A percentile compares a stretch with the other conserved stretches of the same genome.
These are phyloP conservation scores for Turdus rufiventris DNA, from an alignment of 2,113 vertebrate species.

Conservation along the genomic window DNA sequence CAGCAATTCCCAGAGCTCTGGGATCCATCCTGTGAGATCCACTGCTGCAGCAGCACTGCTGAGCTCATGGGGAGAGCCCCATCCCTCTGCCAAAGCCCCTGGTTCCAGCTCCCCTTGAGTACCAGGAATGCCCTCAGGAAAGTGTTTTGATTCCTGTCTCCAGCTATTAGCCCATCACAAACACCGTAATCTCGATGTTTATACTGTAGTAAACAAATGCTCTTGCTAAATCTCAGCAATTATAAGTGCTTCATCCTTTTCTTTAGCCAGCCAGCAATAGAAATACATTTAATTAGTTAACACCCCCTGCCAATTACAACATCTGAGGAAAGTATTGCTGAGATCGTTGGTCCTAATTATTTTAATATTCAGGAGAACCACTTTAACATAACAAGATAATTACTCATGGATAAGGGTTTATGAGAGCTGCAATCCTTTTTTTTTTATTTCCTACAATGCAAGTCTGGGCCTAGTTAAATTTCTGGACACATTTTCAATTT, in stretches of 20 bases:
- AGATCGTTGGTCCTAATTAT: conserved; percentile 72
- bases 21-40: background rate
- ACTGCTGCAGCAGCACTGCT: background rate
- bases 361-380: conserved; percentile 73
- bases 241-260: conserved; percentile 38
- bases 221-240: conserved; percentile 58
- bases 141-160: background rate
- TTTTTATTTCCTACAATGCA: conserved; percentile 45
- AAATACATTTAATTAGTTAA: conserved; percentile 72
- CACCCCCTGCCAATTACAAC: conserved; percentile 70
- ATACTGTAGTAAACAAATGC: conserved; percentile 40
- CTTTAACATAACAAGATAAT: conserved; percentile 70
- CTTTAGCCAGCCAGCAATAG: conserved; percentile 50
- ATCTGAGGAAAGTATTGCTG: conserved; percentile 59
- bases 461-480: conserved; percentile 53
- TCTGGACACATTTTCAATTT: conserved; percentile 55
- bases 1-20: accelerated
- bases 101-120: background rate
- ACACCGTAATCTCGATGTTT: conserved; percentile 26
- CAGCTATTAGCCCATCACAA: conserved; percentile 2
- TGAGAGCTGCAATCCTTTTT: conserved; percentile 42
- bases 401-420: conserved; percentile 56
- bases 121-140: background rate
- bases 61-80: background rate
- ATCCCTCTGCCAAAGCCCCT: background rate